These are phyloP conservation scores for Cirrhinus mrigala DNA, from an alignment of 2,797 vertebrate species.

Conservation along the genomic window DNA sequence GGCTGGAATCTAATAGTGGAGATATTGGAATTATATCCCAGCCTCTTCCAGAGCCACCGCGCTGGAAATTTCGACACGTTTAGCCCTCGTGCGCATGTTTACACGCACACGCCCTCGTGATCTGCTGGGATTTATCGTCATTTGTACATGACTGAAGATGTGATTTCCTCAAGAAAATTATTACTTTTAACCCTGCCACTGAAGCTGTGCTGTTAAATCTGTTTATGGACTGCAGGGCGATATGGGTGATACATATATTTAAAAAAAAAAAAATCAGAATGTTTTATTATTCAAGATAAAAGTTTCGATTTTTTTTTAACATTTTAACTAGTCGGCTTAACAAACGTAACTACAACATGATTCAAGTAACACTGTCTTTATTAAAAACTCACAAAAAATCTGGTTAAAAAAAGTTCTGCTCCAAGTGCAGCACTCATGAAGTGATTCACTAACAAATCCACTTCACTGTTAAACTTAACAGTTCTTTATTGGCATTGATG, in stretches of 20 bases:
- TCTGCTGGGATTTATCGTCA: neutral
- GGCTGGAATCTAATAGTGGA: slow-evolving; percentile 81
- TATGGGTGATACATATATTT: no score
- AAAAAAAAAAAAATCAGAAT: neutral
- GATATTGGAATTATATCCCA: slow-evolving; percentile 80
- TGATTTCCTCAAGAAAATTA: neutral
- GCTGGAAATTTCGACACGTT: slow-evolving; percentile 62
- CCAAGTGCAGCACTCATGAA: neutral
- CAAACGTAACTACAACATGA: neutral
- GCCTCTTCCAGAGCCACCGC: slow-evolving; percentile 77
- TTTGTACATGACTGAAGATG: slow-evolving; percentile 1
- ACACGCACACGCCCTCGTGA: slow-evolving; percentile 25
- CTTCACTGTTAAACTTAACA: neutral
- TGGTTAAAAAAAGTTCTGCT: neutral
- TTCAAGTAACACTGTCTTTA: no score
- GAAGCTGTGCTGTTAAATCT: slow-evolving; percentile 40
- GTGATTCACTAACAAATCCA: neutral
- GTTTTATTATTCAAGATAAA: neutral
- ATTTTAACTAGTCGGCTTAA: neutral
- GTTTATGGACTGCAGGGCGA: neutral
- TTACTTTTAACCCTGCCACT: slow-evolving; percentile 48
- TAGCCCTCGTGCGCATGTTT: slow-evolving; percentile 52
- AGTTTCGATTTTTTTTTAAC: neutral
- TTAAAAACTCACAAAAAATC: neutral
- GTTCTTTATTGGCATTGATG: neutral